A percentile compares a stretch with the other conserved stretches of the same genome.
These are phyloP conservation scores for Ranitomeya variabilis DNA, from an alignment of 2,113 vertebrate species.

Conservation along the genomic window DNA sequence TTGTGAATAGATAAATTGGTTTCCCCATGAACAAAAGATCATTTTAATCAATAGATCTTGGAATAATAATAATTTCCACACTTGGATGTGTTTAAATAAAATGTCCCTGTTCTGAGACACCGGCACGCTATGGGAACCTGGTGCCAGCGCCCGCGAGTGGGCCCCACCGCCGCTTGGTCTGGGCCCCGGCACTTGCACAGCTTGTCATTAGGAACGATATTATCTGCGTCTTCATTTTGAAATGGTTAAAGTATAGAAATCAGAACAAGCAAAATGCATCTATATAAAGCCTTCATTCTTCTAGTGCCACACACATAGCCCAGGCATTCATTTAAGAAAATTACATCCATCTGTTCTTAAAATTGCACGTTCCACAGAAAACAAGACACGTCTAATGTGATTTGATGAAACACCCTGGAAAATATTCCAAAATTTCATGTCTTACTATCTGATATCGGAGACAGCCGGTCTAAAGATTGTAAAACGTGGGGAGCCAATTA, in stretches of 20 bases:
- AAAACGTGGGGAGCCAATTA: not conserved
- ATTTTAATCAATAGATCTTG: too few relatives aligned
- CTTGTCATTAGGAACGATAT: not conserved
- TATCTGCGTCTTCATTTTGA: not conserved
- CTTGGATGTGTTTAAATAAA: too few relatives aligned
- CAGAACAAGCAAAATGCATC: not conserved
- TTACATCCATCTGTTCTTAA: conserved; percentile 8
- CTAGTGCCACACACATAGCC: conserved; percentile 7
- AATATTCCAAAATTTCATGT: conserved; percentile 20
- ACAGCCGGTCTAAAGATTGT: conserved; percentile 16
- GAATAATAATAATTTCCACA: too few relatives aligned
- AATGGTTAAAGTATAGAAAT: not conserved
- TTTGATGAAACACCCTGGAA: not conserved
- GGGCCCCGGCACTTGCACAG: not conserved
- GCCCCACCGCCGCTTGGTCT: too few relatives aligned
- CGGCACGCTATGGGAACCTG: too few relatives aligned
- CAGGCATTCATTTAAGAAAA: not conserved
- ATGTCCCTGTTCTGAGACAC: too few relatives aligned
- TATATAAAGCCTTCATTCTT: not conserved
- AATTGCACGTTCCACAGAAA: not conserved
- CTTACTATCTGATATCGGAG: conserved; percentile 6
- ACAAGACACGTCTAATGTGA: conserved; percentile 27
- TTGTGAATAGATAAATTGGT: too few relatives aligned
- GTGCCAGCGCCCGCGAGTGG: too few relatives aligned
- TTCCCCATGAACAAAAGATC: too few relatives aligned